Evolutionary conservation across 92 coral and sea anemone genomes (phyloP).

Genomic region (Meandrina meandrites): DNA sequence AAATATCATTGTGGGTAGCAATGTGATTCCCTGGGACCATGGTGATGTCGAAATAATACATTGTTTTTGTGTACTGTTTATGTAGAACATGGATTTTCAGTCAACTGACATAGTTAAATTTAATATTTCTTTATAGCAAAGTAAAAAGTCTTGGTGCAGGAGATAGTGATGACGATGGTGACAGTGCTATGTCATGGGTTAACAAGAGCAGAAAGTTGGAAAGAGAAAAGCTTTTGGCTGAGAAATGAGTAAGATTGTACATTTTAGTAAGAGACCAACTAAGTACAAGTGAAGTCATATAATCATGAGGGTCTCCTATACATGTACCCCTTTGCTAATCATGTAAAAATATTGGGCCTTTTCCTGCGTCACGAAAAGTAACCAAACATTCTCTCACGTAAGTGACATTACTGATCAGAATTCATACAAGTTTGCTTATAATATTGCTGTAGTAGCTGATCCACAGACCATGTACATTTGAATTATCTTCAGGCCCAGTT

Average conservation of each 20-base stretch:
- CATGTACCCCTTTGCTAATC: no score
- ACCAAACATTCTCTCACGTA: no score
- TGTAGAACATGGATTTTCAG: background rate
- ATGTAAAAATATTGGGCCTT: no score
- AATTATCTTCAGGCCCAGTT: conserved; percentile 68
- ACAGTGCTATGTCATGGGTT: conserved; percentile 91
- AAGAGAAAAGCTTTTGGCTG: conserved; percentile 78
- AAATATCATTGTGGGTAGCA: no score
- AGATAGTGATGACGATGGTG: conserved; percentile 77
- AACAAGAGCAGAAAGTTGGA: conserved; percentile 72
- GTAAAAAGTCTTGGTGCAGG: conserved; percentile 82
- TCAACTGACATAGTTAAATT: background rate
- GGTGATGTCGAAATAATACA: no score
- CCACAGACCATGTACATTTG: background rate
- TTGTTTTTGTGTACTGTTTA: no score
- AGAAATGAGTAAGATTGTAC: conserved; percentile 65
- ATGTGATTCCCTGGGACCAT: no score
- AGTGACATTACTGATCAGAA: no score
- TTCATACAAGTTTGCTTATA: no score
- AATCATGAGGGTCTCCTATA: no score
- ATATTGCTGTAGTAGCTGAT: background rate
- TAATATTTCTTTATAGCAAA: conserved; percentile 64
- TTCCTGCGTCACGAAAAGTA: no score
- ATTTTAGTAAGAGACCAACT: background rate
- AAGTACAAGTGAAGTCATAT: no score